Evolutionary conservation across 2,797 vertebrate genomes (phyloP).

Genomic region (Oreochromis mossambicus): DNA sequence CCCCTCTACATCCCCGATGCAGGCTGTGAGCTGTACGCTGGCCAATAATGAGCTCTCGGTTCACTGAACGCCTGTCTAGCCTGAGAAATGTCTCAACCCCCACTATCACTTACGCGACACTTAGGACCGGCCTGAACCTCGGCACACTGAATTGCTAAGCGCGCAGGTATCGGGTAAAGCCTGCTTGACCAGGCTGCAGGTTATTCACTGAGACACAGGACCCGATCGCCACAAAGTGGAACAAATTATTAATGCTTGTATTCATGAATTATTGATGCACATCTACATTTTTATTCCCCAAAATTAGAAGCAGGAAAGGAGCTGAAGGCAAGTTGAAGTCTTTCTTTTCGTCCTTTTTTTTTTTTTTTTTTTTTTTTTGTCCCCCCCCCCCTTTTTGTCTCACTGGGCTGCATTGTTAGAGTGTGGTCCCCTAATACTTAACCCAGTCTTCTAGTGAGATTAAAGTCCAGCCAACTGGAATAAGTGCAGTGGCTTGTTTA

Average conservation of each 20-base stretch:
- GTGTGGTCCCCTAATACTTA: conserved; percentile 19
- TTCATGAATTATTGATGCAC: conserved; percentile 54
- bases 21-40: conserved; percentile 35
- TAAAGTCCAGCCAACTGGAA: conserved; percentile 45
- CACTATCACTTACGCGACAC: conserved; percentile 7
- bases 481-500: conserved; percentile 58
- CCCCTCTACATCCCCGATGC: conserved; percentile 38
- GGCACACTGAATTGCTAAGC: conserved; percentile 23
- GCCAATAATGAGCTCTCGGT: conserved; percentile 57
- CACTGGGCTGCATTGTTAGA: no score
- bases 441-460: conserved; percentile 47
- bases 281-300: conserved; percentile 36
- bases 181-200: conserved; percentile 8
- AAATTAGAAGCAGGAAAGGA: background rate
- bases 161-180: conserved; percentile 2
- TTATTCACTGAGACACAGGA: conserved; percentile 14
- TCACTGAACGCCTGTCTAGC: conserved; percentile 37
- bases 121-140: conserved; percentile 6
- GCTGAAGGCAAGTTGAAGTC: background rate
- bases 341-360: background rate
- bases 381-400: no score
- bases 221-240: conserved; percentile 28
- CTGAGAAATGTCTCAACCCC: conserved; percentile 28
- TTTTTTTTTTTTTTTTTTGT: background rate
- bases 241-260: conserved; percentile 49